Evolutionary conservation across 2,888 invertebrate genomes (phyloP).

Genomic region (Cyrtodaria siliqua): DNA sequence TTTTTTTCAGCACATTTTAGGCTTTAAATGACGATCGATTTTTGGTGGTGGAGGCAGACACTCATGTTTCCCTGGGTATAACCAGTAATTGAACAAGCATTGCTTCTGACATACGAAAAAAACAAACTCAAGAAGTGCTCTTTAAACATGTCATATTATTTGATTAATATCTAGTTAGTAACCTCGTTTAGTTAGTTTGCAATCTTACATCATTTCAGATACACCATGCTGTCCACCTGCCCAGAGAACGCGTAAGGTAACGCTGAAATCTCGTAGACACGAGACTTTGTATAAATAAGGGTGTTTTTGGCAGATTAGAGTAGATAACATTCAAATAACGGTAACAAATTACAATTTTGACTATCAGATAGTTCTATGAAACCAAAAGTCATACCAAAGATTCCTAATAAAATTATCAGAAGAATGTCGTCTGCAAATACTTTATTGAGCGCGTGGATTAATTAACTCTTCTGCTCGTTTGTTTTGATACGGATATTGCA

Average conservation of each 20-base stretch:
- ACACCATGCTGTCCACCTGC: constrained; percentile 38
- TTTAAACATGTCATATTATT: no score
- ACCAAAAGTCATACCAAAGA: constrained; percentile 10
- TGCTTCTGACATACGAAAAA: no score
- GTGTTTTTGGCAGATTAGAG: constrained; percentile 51
- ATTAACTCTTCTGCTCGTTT: constrained; percentile 55
- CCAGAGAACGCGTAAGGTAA: background rate
- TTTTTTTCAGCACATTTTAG: no score
- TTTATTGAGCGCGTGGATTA: constrained; percentile 49
- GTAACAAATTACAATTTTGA: constrained; percentile 50
- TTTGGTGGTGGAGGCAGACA: no score
- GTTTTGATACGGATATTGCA: constrained; percentile 61
- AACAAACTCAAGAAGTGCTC: no score
- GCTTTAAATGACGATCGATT: no score
- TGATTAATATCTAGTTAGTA: no score
- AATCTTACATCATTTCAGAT: background rate
- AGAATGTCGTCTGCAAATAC: constrained; percentile 49
- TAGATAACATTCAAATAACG: constrained; percentile 56
- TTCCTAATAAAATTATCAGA: constrained; percentile 19
- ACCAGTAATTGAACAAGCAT: no score
- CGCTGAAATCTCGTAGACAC: constrained; percentile 57
- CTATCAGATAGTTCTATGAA: background rate
- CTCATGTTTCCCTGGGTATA: no score
- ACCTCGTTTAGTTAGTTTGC: no score
- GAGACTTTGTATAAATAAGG: constrained; percentile 66